phyloP scores from a whole-genome alignment of 1,140 invertebrate genomes.

The Aphelenchoides besseyi region DNA sequence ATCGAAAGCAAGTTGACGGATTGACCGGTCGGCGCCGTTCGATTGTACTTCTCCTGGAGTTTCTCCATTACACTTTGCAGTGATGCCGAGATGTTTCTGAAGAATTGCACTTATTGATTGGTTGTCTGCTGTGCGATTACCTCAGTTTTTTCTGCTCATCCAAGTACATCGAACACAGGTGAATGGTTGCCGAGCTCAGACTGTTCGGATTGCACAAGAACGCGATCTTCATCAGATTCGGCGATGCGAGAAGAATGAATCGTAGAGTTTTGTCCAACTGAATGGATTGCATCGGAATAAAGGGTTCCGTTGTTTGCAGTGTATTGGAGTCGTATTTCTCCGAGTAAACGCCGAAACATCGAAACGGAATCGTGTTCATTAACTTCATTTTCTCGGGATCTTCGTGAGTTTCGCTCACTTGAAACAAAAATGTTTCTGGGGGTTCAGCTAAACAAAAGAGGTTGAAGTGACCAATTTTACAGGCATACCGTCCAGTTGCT shows the following conservation, averaged over 20 bases:
- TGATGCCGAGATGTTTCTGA: neutral
- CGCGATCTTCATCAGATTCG: neutral
- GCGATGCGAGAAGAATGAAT: neutral
- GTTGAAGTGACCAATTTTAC: too few relatives aligned
- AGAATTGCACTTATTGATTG: neutral
- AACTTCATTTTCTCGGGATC: neutral
- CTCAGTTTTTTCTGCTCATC: neutral
- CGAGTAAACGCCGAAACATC: neutral
- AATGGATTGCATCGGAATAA: neutral
- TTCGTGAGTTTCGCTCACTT: neutral
- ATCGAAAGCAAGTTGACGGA: neutral
- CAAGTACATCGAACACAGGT: neutral
- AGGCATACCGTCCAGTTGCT: conserved; percentile 5
- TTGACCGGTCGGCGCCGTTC: neutral
- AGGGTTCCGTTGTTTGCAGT: neutral
- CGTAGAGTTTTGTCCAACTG: neutral
- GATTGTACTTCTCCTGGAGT: neutral
- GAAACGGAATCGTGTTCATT: neutral
- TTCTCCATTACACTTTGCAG: neutral
- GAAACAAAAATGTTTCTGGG: neutral
- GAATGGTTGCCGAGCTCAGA: neutral
- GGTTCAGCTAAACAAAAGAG: neutral
- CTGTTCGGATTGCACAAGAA: neutral
- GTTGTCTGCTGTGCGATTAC: neutral
- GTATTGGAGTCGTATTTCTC: neutral